These are phyloP conservation scores for Pleuronectes platessa DNA, from an alignment of 2,113 vertebrate genomes.

Conservation along the genomic window DNA sequence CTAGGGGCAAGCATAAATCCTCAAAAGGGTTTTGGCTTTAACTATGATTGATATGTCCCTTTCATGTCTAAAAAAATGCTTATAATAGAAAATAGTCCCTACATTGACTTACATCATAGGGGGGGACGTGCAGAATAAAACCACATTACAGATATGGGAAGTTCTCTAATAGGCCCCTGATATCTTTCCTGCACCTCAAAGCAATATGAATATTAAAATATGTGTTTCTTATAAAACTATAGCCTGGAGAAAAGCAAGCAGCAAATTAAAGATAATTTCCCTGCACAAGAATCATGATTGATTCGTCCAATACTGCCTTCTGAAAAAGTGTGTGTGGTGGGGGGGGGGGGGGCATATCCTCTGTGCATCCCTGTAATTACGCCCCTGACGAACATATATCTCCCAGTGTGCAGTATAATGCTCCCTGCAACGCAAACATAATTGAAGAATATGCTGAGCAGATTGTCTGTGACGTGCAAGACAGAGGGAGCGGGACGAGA, in stretches of 20 bases:
- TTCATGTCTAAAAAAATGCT: not conserved
- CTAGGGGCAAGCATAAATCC: too few species aligned
- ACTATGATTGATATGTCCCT: too few species aligned
- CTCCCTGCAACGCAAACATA: constrained; percentile 13
- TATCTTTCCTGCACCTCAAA: not conserved
- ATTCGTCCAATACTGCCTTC: not conserved
- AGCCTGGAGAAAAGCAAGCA: not conserved
- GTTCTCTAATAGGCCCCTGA: not conserved
- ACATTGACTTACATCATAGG: not conserved
- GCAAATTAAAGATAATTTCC: not conserved
- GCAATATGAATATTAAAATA: not conserved
- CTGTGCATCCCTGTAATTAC: not conserved
- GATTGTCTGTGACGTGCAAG: constrained; percentile 15
- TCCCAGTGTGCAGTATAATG: not conserved
- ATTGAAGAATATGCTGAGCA: constrained; percentile 27
- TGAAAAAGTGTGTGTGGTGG: not conserved
- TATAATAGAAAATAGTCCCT: not conserved
- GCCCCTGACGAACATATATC: not conserved
- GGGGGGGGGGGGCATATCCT: not conserved
- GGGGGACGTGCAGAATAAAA: not conserved
- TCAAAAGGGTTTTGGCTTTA: too few species aligned
- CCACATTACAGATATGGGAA: not conserved
- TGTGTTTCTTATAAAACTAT: not conserved
- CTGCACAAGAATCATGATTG: not conserved
- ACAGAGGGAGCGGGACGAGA: constrained; percentile 10